Base-by-base conservation (phyloP, 2,888 invertebrate genomes). In the Eledone cirrhosa region DNA sequence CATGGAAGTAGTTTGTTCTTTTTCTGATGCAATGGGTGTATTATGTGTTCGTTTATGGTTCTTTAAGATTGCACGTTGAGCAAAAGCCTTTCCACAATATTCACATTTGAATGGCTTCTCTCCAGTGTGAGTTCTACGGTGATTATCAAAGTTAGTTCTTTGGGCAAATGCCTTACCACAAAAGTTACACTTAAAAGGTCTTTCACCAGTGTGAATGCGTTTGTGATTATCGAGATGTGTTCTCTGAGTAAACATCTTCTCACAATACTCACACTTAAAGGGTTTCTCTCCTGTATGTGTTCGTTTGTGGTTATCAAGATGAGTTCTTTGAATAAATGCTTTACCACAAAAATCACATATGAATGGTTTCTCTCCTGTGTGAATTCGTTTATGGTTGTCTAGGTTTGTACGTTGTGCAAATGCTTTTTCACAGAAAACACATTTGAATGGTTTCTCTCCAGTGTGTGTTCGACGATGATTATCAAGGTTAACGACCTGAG, bases 401-500 rank as follows among this genome's bases (percentile, higher is more conserved):
- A 72, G 72, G n/a, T 72, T 72, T 41, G 72, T 72, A 13, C 72
- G 72, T 41, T 72, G 72, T 4, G 72, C 72, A n/a, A 72, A 72
- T 19, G 72, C 72, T 14, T 72, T 72, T 8, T 72, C 72, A 16
- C 72, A 72, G 8, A 72, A 72, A 11, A 41, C 11, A 24, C 72
- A 72, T 19, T 72, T 72, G n/a, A 72, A 72, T 2, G 72, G 72
- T 19, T 72, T 72, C 8, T 72, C 72, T 72, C 72, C 72, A 0
- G 72, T 72, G 2, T 72, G 72, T 11, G 72, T 72, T 8, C 72
- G 33, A 13, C 72, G 72, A n/a, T 72, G 72, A 3, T 72, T 72
- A 41, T 72, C 72, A 31, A 72, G 72, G 22, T 72, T 72, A 31
- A 72, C 72, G 1, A 72, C 72, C 72, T 72, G 72, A n/a, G 72